Conservation (phyloP, 2,113 vertebrate species). For the Elephantulus edwardii region DNA sequence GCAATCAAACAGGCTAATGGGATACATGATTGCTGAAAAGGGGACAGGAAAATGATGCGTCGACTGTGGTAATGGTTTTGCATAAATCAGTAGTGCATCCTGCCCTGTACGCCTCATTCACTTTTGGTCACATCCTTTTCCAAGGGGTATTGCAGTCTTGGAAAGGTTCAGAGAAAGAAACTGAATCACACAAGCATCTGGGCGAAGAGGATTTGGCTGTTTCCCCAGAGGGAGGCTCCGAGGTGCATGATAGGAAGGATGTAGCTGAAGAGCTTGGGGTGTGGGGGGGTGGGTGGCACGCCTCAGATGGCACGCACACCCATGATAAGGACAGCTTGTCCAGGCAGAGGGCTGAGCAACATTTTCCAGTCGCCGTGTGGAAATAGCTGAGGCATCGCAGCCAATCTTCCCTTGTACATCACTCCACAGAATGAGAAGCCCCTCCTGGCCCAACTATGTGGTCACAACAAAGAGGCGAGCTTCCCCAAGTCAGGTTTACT, state of each 20-base stretch:
- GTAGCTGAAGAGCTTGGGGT: background rate
- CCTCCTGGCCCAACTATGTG: background rate
- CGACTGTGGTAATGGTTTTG: background rate
- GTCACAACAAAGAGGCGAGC: background rate
- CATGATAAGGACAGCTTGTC: fast-evolving
- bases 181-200: background rate
- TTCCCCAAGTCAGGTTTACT: background rate
- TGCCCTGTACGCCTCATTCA: constrained; percentile 59
- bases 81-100: constrained; percentile 37
- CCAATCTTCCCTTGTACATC: background rate
- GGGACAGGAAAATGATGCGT: constrained; percentile 38
- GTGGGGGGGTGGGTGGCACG: fast-evolving
- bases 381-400: background rate
- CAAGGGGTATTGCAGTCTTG: background rate
- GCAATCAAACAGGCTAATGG: constrained; percentile 71
- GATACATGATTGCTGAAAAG: constrained; percentile 57
- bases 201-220: background rate
- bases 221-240: background rate
- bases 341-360: background rate
- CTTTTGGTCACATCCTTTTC: constrained; percentile 50
- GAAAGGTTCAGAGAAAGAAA: background rate
- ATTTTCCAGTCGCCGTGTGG: background rate
- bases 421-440: background rate
- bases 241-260: background rate
- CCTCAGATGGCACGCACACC: background rate